These are phyloP conservation scores for Ennomos quercinarius DNA, from an alignment of 2,888 invertebrate genomes.

Conservation along the genomic window DNA sequence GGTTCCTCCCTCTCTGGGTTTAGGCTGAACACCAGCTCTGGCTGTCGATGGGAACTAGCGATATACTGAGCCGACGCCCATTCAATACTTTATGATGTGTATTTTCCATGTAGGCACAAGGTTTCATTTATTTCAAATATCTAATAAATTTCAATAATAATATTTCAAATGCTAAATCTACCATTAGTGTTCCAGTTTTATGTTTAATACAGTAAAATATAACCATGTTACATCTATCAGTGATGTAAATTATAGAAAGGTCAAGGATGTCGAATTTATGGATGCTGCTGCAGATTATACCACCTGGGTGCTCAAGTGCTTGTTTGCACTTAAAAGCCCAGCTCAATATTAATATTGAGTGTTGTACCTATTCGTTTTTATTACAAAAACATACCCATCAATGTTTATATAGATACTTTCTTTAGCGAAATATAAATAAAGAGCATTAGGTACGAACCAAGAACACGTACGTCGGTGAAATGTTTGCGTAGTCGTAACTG, in stretches of 20 bases:
- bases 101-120: too few species aligned
- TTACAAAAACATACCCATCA: slow-evolving; percentile 7
- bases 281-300: slow-evolving; percentile 5
- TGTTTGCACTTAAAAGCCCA: slow-evolving; percentile 20
- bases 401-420: background rate
- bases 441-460: slow-evolving; percentile 1
- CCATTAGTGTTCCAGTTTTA: slow-evolving; percentile 4
- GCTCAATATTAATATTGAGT: slow-evolving; percentile 20
- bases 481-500: slow-evolving; percentile 3
- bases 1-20: too few species aligned
- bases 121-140: too few species aligned
- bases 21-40: too few species aligned
- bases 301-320: slow-evolving; percentile 5
- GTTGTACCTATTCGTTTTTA: slow-evolving; percentile 12
- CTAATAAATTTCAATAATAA: too few species aligned
- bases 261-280: slow-evolving; percentile 3
- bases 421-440: slow-evolving; percentile 6
- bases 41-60: too few species aligned
- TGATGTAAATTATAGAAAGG: background rate
- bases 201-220: slow-evolving; percentile 2
- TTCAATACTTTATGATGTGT: too few species aligned
- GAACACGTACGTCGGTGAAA: slow-evolving; percentile 15
- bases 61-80: too few species aligned
- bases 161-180: background rate
- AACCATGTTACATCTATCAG: background rate